Percentiles rank a stretch among this genome's conserved stretches.
Evolutionary conservation across 2,888 invertebrate genomes (phyloP).

Genomic region (Aproaerema taeniolella): DNA sequence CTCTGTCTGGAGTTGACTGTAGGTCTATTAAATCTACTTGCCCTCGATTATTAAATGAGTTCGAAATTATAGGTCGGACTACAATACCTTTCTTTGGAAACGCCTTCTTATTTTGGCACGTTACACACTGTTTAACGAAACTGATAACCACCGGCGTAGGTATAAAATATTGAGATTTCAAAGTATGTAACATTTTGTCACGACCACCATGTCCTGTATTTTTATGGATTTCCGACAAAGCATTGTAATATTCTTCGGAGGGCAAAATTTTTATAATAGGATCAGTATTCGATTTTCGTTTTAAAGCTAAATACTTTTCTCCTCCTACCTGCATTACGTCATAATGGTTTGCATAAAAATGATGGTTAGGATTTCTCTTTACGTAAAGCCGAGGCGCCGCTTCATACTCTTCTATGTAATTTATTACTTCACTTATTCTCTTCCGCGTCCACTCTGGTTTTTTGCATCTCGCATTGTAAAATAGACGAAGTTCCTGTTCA

Average conservation of each 20-base stretch:
- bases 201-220: slow-evolving; percentile 2
- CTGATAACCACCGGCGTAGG: neutral
- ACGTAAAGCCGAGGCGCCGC: slow-evolving; percentile 5
- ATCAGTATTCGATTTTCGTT: neutral
- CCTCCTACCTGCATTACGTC: neutral
- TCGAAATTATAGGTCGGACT: neutral
- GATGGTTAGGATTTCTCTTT: slow-evolving; percentile 5
- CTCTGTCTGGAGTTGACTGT: neutral
- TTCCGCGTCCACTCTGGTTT: slow-evolving; percentile 11
- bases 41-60: neutral
- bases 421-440: slow-evolving; percentile 11
- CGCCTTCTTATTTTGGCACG: neutral
- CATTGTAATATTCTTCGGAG: neutral
- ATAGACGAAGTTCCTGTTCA: neutral
- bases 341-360: neutral
- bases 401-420: slow-evolving; percentile 10
- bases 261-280: neutral
- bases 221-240: neutral
- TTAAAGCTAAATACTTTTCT: neutral
- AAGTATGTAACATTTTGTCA: slow-evolving; percentile 2
- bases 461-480: slow-evolving; percentile 1
- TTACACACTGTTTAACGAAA: slow-evolving; percentile 1
- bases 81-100: neutral
- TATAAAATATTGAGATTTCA: slow-evolving; percentile 4
- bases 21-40: neutral